Evolutionary conservation across 1,140 invertebrate species (phyloP).

Genomic region (Mylabris phalerata): DNA sequence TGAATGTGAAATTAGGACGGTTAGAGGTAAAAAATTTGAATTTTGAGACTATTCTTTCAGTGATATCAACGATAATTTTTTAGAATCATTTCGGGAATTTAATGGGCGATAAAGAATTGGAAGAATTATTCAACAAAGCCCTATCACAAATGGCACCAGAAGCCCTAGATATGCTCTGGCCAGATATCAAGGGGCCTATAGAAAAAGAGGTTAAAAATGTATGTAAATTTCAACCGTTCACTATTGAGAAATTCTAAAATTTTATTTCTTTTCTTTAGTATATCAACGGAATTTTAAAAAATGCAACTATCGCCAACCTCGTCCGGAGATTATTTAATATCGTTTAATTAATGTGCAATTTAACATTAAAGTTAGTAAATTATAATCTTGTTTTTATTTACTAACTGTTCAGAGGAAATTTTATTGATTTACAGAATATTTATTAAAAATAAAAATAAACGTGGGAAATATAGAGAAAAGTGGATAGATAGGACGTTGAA

Average conservation of each 20-base stretch:
- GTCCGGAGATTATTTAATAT: slow-evolving; percentile 35
- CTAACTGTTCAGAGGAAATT: no score
- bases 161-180: slow-evolving; percentile 40
- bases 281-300: slow-evolving; percentile 29
- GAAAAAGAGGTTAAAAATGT: slow-evolving; percentile 36
- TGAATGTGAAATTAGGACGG: slow-evolving; percentile 27
- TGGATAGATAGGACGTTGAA: no score
- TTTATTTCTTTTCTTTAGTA: slow-evolving; percentile 27
- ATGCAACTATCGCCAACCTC: slow-evolving; percentile 26
- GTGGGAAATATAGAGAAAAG: no score
- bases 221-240: slow-evolving; percentile 6
- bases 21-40: slow-evolving; percentile 18
- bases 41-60: no score
- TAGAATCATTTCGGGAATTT: slow-evolving; percentile 39
- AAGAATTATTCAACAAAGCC: slow-evolving; percentile 36
- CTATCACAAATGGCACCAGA: slow-evolving; percentile 37
- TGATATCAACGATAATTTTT: slow-evolving; percentile 4
- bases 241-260: neutral
- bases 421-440: no score
- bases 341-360: neutral
- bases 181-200: slow-evolving; percentile 35
- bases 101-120: slow-evolving; percentile 33
- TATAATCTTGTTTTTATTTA: no score
- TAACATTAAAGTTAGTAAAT: no score
- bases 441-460: no score